Conservation (phyloP, 2,113 vertebrate species). For the Notiomystis cincta region DNA sequence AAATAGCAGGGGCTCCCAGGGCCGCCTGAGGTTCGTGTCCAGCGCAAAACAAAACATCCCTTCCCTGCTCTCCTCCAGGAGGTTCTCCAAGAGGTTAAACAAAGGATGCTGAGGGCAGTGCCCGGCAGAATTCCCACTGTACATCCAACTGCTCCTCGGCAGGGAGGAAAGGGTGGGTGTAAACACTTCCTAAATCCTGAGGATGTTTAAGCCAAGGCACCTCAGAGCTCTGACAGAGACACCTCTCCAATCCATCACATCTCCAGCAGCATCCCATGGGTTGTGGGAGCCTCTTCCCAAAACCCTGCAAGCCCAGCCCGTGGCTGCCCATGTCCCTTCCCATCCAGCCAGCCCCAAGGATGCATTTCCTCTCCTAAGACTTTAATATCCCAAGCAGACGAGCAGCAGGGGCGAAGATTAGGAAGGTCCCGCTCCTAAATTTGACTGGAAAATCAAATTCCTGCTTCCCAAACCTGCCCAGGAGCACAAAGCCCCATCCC, state of each 20-base stretch:
- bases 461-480: conserved; percentile 10
- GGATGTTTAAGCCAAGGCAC: fast-evolving
- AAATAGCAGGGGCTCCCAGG: neutral
- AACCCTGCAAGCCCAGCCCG: neutral
- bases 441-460: neutral
- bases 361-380: conserved; percentile 17
- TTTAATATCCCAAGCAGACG: conserved; percentile 34
- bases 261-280: fast-evolving
- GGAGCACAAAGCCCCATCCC: neutral
- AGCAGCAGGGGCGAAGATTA: neutral
- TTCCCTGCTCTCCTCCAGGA: neutral
- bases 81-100: neutral
- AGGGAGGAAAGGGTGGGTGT: neutral
- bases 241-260: fast-evolving
- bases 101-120: neutral
- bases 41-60: neutral
- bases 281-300: neutral
- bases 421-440: neutral
- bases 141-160: neutral
- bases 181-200: neutral
- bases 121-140: neutral
- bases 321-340: neutral
- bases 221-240: fast-evolving
- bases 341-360: neutral
- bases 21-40: neutral